A percentile compares a stretch with the other conserved stretches of the same genome.
Evolutionary conservation across 2,113 vertebrate genomes (phyloP).

Genomic region (Lethenteron camtschaticum): DNA sequence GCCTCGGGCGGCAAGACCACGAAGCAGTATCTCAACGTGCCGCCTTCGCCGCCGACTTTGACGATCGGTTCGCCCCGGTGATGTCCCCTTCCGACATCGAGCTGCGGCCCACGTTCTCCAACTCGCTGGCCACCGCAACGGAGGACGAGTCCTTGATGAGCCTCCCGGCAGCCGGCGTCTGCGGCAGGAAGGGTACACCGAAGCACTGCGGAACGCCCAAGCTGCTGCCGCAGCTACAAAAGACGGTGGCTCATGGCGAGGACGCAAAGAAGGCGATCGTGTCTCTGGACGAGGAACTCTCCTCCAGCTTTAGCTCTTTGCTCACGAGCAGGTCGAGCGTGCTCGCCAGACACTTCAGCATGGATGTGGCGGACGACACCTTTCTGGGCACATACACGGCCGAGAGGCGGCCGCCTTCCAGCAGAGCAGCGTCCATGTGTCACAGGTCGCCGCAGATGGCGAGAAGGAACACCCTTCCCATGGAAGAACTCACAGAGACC

Average conservation of each 20-base stretch:
- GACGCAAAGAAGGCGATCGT: conserved; percentile 31
- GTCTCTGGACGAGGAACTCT: conserved; percentile 30
- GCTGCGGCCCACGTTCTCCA: conserved; percentile 18
- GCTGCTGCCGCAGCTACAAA: conserved; percentile 25
- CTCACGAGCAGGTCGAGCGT: conserved; percentile 18
- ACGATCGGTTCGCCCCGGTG: conserved; percentile 16
- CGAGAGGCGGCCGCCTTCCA: conserved; percentile 27
- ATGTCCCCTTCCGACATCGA: conserved; percentile 30
- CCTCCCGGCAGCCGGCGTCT: conserved; percentile 17
- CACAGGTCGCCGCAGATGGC: conserved; percentile 16
- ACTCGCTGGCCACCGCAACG: conserved; percentile 16
- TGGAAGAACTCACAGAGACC: conserved; percentile 14
- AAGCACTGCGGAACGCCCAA: conserved; percentile 22
- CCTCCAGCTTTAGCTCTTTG: conserved; percentile 22
- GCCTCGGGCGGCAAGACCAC: conserved; percentile 38
- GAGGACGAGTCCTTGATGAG: conserved; percentile 21
- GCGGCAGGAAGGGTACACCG: conserved; percentile 10
- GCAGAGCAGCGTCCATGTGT: conserved; percentile 18
- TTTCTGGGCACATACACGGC: conserved; percentile 26
- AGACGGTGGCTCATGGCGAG: conserved; percentile 31
- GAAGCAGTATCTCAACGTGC: conserved; percentile 49
- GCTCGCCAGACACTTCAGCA: conserved; percentile 34
- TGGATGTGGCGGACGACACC: conserved; percentile 35
- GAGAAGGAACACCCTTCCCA: too few relatives aligned
- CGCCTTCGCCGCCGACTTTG: conserved; percentile 27